Conservation (phyloP, 2,888 invertebrate species). For the Hemaris fuciformis region DNA sequence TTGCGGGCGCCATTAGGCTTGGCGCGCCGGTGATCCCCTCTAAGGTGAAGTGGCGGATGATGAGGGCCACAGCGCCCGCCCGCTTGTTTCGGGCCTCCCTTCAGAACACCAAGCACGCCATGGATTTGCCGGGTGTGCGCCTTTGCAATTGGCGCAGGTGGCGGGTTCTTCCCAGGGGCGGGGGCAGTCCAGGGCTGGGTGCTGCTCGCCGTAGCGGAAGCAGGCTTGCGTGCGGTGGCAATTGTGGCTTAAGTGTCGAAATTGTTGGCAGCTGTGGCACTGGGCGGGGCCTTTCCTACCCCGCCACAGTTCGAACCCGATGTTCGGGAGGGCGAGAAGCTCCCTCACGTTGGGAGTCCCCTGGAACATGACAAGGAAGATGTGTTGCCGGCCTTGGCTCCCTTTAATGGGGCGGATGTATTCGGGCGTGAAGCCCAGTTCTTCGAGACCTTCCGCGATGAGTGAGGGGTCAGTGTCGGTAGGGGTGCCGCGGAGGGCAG, state of each 20-base stretch:
- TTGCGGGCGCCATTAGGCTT: constrained; percentile 11
- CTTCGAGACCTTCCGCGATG: not conserved
- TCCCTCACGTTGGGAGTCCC: not conserved
- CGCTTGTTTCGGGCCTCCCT: constrained; percentile 14
- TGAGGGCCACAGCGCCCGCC: constrained; percentile 4
- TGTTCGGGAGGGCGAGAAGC: constrained; percentile 16
- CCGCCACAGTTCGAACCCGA: constrained; percentile 18
- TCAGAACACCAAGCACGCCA: not conserved
- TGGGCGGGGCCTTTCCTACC: constrained; percentile 16
- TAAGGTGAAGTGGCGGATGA: not conserved
- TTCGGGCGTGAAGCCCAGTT: not conserved
- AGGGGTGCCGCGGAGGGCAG: no score
- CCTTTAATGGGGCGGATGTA: constrained; percentile 11
- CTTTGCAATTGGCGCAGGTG: constrained; percentile 21
- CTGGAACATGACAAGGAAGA: constrained; percentile 11
- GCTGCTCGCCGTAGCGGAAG: constrained; percentile 16
- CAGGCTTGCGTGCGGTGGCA: constrained; percentile 19
- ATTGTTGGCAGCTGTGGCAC: constrained; percentile 26
- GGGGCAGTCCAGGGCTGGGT: constrained; percentile 17
- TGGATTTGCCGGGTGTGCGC: constrained; percentile 19
- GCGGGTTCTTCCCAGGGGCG: constrained; percentile 7
- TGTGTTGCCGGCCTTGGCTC: constrained; percentile 15
- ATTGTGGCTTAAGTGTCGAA: constrained; percentile 17
- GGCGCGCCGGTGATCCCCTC: not conserved
- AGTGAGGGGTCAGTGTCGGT: not conserved